Conservation (phyloP, 2,888 invertebrate genomes). For the Ernsta delagoae region DNA sequence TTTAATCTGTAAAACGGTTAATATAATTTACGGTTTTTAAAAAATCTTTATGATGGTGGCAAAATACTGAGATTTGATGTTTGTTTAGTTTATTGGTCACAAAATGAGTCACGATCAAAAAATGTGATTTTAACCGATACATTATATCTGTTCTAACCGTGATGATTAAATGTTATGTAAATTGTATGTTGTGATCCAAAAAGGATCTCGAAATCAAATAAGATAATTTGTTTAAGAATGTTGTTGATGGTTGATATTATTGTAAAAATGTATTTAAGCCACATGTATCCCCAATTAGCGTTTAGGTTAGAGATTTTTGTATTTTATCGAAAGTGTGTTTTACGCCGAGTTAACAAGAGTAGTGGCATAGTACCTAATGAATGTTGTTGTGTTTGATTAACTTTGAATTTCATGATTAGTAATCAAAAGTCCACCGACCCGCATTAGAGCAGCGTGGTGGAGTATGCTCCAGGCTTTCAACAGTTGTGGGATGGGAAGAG, state of each 20-base stretch:
- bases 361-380: not conserved
- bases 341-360: not conserved
- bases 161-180: constrained; percentile 7
- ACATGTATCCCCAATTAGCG: constrained; percentile 62
- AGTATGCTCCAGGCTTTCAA: too few relatives aligned
- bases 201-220: constrained; percentile 21
- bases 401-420: not conserved
- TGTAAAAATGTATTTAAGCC: constrained; percentile 76
- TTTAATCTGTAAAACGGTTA: too few relatives aligned
- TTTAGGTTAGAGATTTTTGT: constrained; percentile 57
- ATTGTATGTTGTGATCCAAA: constrained; percentile 21
- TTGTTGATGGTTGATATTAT: constrained; percentile 74
- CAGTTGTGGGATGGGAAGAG: too few relatives aligned
- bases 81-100: too few relatives aligned
- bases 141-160: not conserved
- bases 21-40: too few relatives aligned
- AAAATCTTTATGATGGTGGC: too few relatives aligned
- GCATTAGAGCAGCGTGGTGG: too few relatives aligned
- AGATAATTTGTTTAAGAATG: constrained; percentile 61
- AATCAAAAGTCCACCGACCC: too few relatives aligned
- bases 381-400: not conserved
- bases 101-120: too few relatives aligned
- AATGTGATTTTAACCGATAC: too few relatives aligned
- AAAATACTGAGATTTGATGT: too few relatives aligned
- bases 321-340: constrained; percentile 8